Base-by-base conservation (phyloP, 37 sponge, comb jelly and placozoan genomes). In the Tethya wilhelma region DNA sequence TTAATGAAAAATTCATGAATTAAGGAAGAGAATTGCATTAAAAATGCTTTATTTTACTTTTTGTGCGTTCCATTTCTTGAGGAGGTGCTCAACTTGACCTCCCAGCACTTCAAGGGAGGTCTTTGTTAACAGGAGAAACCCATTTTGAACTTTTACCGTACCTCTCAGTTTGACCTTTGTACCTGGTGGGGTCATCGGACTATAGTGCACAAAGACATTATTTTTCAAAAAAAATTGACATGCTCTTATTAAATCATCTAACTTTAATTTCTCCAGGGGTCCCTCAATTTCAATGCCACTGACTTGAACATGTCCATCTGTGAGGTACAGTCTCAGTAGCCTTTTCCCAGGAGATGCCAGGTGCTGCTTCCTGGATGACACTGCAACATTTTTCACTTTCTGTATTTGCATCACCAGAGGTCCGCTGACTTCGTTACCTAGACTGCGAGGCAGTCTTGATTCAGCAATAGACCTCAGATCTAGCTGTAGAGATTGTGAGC, bases 351-450 rank as follows among this genome's bases (percentile, higher is more conserved):
- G 57, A 0, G 41, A 44, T 12, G 58, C 42, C 38, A 49, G 56
- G 31, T 83, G 68, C 76, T 93, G 94, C 38, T 74, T 78, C 25
- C 57, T 64, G 14, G 82, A 71, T 0, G 90, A 74, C 37, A 72
- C 46, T 2, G 87, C 85, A 19, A 86, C 80, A 62, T 93, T 89
- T 59, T 67, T 86, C 42, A 93, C 43, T 40, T 62, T 85, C 66
- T 89, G 90, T 28, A 93, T 36, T 42, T 93, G 94, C n/a, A 93
- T 58, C 31, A 93, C 83, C 37, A 89, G 11, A 49, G 87, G 81
- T 22, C 80, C 81, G 17, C 55, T 32, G 12, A 92, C 66, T 82
- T 84, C 36, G 41, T 33, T 12, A 12, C 7, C 1, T 34, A 30
- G 41, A 0, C 44, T 60, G 14, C 62, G 34, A 26, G 19, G 28